These are phyloP conservation scores for Toxotes chatareus DNA, from an alignment of 2,113 vertebrate genomes.

Conservation along the genomic window DNA sequence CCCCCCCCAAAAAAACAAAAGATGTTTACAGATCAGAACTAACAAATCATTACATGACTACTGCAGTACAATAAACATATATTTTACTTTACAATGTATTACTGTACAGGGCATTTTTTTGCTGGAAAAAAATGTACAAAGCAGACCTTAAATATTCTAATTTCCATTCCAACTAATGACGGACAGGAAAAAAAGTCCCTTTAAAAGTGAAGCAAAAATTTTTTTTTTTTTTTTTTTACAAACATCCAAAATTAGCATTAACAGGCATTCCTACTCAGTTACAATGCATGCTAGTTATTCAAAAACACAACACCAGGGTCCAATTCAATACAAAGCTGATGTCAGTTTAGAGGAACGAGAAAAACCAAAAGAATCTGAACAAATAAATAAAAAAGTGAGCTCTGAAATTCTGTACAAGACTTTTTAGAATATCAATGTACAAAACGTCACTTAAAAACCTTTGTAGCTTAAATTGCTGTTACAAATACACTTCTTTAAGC, in stretches of 20 bases:
- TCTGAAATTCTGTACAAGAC: conserved; percentile 82
- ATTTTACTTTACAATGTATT: conserved; percentile 82
- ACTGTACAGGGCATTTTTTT: conserved; percentile 73
- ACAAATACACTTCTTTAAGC: conserved; percentile 80
- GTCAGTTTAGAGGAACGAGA: conserved; percentile 70
- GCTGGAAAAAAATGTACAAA: conserved; percentile 82
- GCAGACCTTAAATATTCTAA: conserved; percentile 80
- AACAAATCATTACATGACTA: conserved; percentile 24
- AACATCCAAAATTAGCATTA: conserved; percentile 71
- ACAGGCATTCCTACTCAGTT: conserved; percentile 71
- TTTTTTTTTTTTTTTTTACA: conserved; percentile 40
- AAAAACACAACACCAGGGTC: conserved; percentile 73
- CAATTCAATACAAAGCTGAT: conserved; percentile 75
- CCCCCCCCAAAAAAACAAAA: not conserved
- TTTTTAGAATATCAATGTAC: conserved; percentile 82
- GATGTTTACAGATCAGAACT: not conserved
- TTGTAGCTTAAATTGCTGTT: conserved; percentile 86
- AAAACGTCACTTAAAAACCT: conserved; percentile 81
- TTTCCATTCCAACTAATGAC: conserved; percentile 67
- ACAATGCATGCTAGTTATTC: conserved; percentile 77
- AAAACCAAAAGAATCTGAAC: conserved; percentile 59
- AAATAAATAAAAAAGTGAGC: conserved; percentile 80
- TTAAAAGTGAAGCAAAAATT: conserved; percentile 55
- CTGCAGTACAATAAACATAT: conserved; percentile 76
- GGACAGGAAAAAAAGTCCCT: conserved; percentile 64